These are phyloP conservation scores for Plestiodon gilberti DNA, from an alignment of 2,113 vertebrate species.

Conservation along the genomic window DNA sequence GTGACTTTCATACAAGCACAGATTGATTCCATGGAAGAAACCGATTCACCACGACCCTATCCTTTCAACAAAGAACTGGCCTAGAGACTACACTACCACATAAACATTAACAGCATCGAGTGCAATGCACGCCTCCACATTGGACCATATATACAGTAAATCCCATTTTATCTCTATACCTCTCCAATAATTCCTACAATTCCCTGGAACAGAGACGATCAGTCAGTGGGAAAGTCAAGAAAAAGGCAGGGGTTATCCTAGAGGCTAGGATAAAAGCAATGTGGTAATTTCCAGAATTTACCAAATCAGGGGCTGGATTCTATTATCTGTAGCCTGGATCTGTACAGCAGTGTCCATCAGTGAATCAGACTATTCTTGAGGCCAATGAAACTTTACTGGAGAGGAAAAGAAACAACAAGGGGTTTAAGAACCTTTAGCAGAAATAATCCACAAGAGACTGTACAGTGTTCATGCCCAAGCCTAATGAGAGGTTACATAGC, in stretches of 20 bases:
- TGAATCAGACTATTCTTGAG: slow-evolving; percentile 23
- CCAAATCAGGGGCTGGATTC: slow-evolving; percentile 18
- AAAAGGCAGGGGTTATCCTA: slow-evolving; percentile 25
- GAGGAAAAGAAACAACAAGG: slow-evolving; percentile 27
- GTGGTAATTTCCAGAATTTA: neutral
- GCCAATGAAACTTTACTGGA: neutral
- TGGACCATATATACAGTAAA: neutral
- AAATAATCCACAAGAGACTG: slow-evolving; percentile 34
- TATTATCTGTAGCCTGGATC: slow-evolving; percentile 23
- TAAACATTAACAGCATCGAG: neutral
- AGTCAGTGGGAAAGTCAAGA: neutral
- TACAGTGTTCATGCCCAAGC: neutral
- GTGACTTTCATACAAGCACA: neutral
- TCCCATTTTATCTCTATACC: neutral
- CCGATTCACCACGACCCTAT: neutral
- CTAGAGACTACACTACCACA: neutral
- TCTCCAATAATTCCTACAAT: neutral
- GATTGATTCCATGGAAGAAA: neutral
- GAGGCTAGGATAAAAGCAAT: slow-evolving; percentile 36
- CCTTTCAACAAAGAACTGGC: neutral
- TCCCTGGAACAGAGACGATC: neutral
- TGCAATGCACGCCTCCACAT: neutral
- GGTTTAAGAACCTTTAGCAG: slow-evolving; percentile 48
- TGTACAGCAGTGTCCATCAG: slow-evolving; percentile 38
- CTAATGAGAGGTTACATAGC: too few species aligned